phyloP scores from a whole-genome alignment of 2,797 vertebrate species.

The Sternarchorhynchus goeldii region DNA sequence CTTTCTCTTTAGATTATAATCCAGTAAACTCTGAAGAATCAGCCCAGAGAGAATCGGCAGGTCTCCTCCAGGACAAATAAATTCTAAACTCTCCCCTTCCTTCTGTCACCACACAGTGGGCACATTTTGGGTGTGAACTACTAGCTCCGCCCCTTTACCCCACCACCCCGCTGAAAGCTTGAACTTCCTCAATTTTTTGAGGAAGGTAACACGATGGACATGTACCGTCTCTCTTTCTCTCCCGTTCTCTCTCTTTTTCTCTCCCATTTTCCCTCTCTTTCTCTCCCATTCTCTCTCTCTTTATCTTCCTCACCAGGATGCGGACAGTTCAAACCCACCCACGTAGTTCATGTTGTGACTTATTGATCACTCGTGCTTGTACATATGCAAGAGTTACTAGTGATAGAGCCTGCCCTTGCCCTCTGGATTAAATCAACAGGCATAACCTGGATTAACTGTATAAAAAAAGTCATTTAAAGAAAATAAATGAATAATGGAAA shows the following conservation, averaged over 20 bases:
- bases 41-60: conserved; percentile 37
- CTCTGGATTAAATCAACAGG: conserved; percentile 53
- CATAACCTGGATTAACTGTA: conserved; percentile 58
- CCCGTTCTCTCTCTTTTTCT: neutral
- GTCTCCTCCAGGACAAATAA: neutral
- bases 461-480: conserved; percentile 50
- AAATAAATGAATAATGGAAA: conserved; percentile 48
- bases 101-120: neutral
- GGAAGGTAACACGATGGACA: conserved; percentile 69
- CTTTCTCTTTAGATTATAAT: conserved; percentile 22
- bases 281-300: neutral
- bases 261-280: conserved; percentile 8
- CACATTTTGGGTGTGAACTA: neutral
- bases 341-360: neutral
- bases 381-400: neutral
- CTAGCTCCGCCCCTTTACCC: neutral
- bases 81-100: neutral
- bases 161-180: neutral
- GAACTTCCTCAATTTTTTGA: conserved; percentile 71
- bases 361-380: neutral
- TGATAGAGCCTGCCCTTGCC: neutral
- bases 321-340: conserved; percentile 48
- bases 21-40: conserved; percentile 32
- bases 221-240: conserved; percentile 16
- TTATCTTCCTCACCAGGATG: conserved; percentile 31